A percentile compares a stretch with the other conserved stretches of the same genome.
These are phyloP conservation scores for Magallana angulata DNA, from an alignment of 1,140 invertebrate species.

Conservation along the genomic window DNA sequence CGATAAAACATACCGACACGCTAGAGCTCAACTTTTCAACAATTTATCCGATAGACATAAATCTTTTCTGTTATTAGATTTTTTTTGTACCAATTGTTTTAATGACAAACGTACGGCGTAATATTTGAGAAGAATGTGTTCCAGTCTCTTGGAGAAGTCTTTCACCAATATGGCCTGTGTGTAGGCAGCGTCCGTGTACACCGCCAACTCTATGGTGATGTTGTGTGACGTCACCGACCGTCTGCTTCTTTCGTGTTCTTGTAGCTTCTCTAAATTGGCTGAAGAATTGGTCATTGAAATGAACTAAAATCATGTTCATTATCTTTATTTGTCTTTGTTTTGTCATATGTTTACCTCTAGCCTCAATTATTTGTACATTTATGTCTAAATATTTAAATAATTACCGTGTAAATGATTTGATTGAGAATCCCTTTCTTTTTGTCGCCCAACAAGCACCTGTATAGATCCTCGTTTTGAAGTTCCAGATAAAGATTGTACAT, in stretches of 20 bases:
- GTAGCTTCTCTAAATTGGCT: not conserved
- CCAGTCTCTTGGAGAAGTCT: not conserved
- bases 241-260: constrained; percentile 5
- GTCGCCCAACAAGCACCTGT: not conserved
- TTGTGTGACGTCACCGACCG: not conserved
- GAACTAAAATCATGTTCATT: no score
- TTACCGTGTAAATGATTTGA: not conserved
- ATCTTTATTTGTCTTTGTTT: not conserved
- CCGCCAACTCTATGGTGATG: constrained; percentile 49
- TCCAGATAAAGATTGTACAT: not conserved
- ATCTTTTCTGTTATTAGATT: no score
- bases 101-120: constrained; percentile 29
- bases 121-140: constrained; percentile 43
- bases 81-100: not conserved
- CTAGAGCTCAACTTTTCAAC: no score
- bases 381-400: not conserved
- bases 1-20: no score
- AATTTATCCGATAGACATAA: no score
- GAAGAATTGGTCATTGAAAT: not conserved
- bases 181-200: constrained; percentile 43
- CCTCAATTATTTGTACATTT: not conserved
- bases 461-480: not conserved
- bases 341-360: no score
- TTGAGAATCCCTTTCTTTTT: not conserved
- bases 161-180: not conserved